Conservation (phyloP, 1,140 invertebrate genomes). For the Alviniconcha marisindica region DNA sequence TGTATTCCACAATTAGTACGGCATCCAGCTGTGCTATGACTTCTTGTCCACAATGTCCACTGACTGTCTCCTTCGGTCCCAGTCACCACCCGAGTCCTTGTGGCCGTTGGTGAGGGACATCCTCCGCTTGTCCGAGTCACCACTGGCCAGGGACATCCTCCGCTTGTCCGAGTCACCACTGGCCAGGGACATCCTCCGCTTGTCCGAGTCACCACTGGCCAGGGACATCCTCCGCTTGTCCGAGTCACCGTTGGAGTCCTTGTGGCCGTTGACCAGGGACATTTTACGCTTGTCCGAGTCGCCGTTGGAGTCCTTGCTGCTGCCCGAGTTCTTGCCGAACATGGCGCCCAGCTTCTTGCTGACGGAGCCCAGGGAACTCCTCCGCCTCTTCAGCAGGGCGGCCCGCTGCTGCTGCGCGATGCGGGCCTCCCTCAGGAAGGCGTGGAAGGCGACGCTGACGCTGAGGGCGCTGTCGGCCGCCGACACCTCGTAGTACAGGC, state of each 20-base stretch:
- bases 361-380: conserved; percentile 86
- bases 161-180: conserved; percentile 1
- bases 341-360: conserved; percentile 79
- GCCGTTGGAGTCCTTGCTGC: background rate
- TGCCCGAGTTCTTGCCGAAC: conserved; percentile 63
- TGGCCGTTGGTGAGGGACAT: background rate
- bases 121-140: conserved; percentile 17
- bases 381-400: conserved; percentile 83
- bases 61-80: background rate
- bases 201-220: background rate
- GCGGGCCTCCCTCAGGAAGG: conserved; percentile 82
- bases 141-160: background rate
- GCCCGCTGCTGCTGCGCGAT: conserved; percentile 83
- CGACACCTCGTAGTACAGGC: conserved; percentile 91
- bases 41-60: conserved; percentile 27
- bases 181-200: background rate
- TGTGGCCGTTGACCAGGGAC: conserved; percentile 40
- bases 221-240: conserved; percentile 5
- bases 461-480: conserved; percentile 88
- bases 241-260: background rate
- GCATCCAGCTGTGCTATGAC: no score
- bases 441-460: conserved; percentile 87
- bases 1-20: no score
- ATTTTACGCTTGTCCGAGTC: background rate
- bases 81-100: no score